Evolutionary conservation across 2,113 vertebrate species (phyloP).

Genomic region (Nothoprocta pentlandii): DNA sequence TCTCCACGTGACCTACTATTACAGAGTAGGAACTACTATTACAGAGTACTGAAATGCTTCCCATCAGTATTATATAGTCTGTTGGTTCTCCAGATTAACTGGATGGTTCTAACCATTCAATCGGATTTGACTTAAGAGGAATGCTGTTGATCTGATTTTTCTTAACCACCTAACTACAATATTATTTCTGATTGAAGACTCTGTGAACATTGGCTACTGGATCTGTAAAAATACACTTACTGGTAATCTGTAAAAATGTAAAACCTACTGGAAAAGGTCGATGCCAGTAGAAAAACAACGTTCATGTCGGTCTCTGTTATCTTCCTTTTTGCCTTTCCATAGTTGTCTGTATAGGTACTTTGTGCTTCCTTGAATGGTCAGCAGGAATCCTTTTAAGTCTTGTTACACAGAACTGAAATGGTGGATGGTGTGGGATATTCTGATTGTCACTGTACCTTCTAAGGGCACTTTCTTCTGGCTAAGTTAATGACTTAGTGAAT

Average conservation of each 20-base stretch:
- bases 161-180: not conserved
- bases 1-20: no score
- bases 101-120: not conserved
- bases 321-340: not conserved
- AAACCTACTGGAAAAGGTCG: not conserved
- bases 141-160: not conserved
- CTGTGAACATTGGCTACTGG: not conserved
- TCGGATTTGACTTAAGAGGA: not conserved
- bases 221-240: not conserved
- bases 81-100: not conserved
- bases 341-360: not conserved
- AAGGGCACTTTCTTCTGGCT: not conserved
- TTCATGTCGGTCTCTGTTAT: not conserved
- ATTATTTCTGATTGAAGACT: not conserved
- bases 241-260: not conserved
- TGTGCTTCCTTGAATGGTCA: rapidly evolving
- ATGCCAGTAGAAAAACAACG: not conserved
- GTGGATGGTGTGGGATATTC: not conserved
- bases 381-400: not conserved
- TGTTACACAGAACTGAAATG: not conserved
- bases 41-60: not conserved
- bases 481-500: not conserved
- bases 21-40: not conserved
- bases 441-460: not conserved
- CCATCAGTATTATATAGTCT: not conserved